A percentile compares a stretch with the other conserved stretches of the same genome.
These are phyloP conservation scores for Scaptomyza graminum DNA, from an alignment of 1,140 invertebrate species.

Conservation along the genomic window DNA sequence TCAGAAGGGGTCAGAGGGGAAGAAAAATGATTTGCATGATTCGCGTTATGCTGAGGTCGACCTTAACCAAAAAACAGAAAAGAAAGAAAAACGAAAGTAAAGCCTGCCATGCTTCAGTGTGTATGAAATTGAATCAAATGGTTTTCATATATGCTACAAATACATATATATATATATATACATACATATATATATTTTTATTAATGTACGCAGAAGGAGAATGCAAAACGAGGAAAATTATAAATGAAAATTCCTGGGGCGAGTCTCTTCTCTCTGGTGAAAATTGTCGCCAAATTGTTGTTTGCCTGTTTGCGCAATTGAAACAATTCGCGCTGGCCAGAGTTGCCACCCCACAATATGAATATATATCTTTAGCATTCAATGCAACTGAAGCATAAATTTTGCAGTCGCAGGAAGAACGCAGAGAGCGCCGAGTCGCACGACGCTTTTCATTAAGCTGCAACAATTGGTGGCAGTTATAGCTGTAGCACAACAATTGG, in stretches of 20 bases:
- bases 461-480: background rate
- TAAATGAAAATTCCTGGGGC: constrained; percentile 75
- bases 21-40: constrained; percentile 69
- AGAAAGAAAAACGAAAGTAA: background rate
- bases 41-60: constrained; percentile 8
- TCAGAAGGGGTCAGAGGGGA: constrained; percentile 13
- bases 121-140: constrained; percentile 77
- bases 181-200: constrained; percentile 24
- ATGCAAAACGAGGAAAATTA: constrained; percentile 59
- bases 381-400: constrained; percentile 69
- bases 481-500: background rate
- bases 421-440: no score
- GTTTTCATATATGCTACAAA: constrained; percentile 40
- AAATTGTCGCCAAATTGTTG: constrained; percentile 75
- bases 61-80: no score
- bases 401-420: constrained; percentile 9
- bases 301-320: constrained; percentile 65
- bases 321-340: constrained; percentile 61
- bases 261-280: background rate
- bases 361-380: constrained; percentile 23
- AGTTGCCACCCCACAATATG: background rate
- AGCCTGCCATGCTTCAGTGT: constrained; percentile 17
- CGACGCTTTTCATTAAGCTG: no score
- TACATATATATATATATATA: constrained; percentile 13
- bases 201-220: constrained; percentile 47